Evolutionary conservation across 1,140 invertebrate species (phyloP), one percentile per base, ranked within the genome.

Genomic region (Aplysia californica): DNA sequence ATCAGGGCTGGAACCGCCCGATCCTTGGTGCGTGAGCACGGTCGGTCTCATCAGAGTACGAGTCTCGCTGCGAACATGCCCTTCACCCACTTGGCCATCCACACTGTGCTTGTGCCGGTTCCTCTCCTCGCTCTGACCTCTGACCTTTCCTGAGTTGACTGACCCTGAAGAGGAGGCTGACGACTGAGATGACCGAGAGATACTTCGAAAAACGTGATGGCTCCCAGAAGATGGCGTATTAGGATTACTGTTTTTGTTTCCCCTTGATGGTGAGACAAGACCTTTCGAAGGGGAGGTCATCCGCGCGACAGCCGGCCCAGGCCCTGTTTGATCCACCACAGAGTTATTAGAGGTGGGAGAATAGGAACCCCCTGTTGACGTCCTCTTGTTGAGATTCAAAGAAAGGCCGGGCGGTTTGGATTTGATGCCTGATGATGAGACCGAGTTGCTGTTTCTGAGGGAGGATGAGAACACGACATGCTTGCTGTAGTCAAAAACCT

Each of bases 401-500:
- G 78, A 76, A 56, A 64, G 55, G 20, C 68, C 50, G 61, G 70
- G 56, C n/a, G n/a, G n/a, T n/a, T n/a, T n/a, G n/a, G n/a, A n/a
- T n/a, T n/a, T n/a, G n/a, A n/a, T n/a, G n/a, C n/a, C n/a, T n/a
- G n/a, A n/a, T 85, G 79, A 29, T 81, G 81, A 39, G 71, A 66
- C 41, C 69, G 64, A 29, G 72, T 55, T 26, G 73, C 56, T 55
- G 73, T 78, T 59, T 73, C 55, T 79, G 41, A 66, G 68, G 56
- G 18, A 26, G 26, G 2, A 1, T 2, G 76, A 78, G 36, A 86
- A 44, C 23, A 76, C 31, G 59, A 88, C 86, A 20, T 78, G 81
- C 69, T 83, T 83, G 68, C 86, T 83, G 77, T 90, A 89, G 81
- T 89, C 87, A 83, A 88, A 89, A 26, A 89, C 84, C 67, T 89